Percentiles rank a stretch among this genome's conserved stretches.
phyloP scores from a whole-genome alignment of 2,888 invertebrate genomes.

The Scaptomyza reducta region DNA sequence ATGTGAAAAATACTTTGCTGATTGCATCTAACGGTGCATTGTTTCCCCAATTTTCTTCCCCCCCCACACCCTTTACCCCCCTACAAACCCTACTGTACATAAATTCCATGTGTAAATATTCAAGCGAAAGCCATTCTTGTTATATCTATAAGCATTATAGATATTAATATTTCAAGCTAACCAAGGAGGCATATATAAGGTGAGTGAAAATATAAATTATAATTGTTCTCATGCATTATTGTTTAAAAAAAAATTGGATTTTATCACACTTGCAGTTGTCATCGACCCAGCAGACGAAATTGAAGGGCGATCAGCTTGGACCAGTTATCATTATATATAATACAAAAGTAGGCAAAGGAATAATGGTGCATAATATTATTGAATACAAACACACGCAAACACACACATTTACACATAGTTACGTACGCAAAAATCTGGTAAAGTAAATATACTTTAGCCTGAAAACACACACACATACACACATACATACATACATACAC shows the following conservation, averaged over 20 bases:
- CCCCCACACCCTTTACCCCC: background rate
- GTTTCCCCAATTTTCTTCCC: too few species aligned
- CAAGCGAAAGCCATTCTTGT: slow-evolving; percentile 62
- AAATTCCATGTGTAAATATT: slow-evolving; percentile 80
- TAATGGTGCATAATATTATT: slow-evolving; percentile 73
- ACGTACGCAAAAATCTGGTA: slow-evolving; percentile 46
- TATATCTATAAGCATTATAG: slow-evolving; percentile 73
- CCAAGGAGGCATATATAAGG: slow-evolving; percentile 76
- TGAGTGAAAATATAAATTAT: slow-evolving; percentile 36
- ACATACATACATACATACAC: slow-evolving; percentile 21
- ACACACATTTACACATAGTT: slow-evolving; percentile 22
- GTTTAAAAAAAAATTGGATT: too few species aligned
- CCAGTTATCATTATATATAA: slow-evolving; percentile 76
- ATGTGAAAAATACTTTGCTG: slow-evolving; percentile 58
- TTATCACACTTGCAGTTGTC: slow-evolving; percentile 20
- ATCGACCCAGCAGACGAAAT: slow-evolving; percentile 35
- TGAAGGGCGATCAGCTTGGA: slow-evolving; percentile 63
- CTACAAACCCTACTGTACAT: slow-evolving; percentile 53
- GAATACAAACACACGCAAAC: slow-evolving; percentile 29
- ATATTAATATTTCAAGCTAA: slow-evolving; percentile 56
- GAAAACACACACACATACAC: slow-evolving; percentile 12
- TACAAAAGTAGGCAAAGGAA: slow-evolving; percentile 69
- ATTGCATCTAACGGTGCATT: slow-evolving; percentile 14
- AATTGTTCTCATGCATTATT: background rate
- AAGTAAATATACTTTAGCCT: slow-evolving; percentile 56